phyloP scores from a whole-genome alignment of 1,140 invertebrate species.

The Caenorhabditis remanei region DNA sequence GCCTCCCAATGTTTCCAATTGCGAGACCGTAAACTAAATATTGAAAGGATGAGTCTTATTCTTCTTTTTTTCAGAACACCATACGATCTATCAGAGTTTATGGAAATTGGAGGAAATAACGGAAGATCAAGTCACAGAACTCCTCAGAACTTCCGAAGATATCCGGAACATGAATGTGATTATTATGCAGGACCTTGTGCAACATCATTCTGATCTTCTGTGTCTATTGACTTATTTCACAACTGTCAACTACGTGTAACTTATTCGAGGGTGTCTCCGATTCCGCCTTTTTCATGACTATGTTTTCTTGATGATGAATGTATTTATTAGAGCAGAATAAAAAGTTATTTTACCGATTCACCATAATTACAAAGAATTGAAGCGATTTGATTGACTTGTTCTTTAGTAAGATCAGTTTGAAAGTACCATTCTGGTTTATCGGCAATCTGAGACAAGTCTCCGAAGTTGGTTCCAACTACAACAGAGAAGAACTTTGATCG shows the following conservation, averaged over 20 bases:
- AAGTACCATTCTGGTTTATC: no score
- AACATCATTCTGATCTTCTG: constrained; percentile 13
- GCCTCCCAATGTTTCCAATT: constrained; percentile 29
- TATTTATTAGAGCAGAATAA: neutral
- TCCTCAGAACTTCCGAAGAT: constrained; percentile 14
- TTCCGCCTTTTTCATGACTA: constrained; percentile 36
- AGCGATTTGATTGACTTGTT: no score
- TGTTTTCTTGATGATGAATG: neutral
- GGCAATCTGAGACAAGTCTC: no score
- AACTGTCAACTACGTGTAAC: constrained; percentile 6
- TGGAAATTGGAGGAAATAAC: constrained; percentile 1
- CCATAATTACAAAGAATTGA: no score
- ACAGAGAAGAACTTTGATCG: no score
- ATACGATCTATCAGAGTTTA: neutral
- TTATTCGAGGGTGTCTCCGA: constrained; percentile 18
- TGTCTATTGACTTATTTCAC: neutral
- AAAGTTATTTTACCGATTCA: no score
- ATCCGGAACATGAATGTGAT: constrained; percentile 37
- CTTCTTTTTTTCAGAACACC: neutral
- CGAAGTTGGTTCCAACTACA: no score
- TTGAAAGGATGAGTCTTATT: neutral
- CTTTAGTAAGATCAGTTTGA: no score
- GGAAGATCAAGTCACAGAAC: constrained; percentile 31
- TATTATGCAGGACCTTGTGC: constrained; percentile 41
- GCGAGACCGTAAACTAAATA: neutral